These are phyloP conservation scores for Lepidurus arcticus DNA, from an alignment of 1,140 invertebrate species.

Conservation along the genomic window DNA sequence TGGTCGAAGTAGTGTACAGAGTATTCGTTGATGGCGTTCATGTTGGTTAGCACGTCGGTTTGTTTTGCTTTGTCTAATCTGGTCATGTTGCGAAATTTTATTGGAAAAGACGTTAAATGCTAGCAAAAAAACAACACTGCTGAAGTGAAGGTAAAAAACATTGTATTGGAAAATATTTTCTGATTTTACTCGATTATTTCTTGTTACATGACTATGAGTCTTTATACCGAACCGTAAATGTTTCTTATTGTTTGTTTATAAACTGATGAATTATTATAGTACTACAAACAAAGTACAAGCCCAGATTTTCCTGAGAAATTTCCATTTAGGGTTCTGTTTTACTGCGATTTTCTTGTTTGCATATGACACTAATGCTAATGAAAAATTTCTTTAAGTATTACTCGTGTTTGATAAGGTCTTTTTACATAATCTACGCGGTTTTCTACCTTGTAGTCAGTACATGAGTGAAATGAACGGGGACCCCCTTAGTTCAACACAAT, in stretches of 20 bases:
- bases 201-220: too few species aligned
- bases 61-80: neutral
- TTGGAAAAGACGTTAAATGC: neutral
- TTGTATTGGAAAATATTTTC: too few species aligned
- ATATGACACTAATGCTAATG: neutral
- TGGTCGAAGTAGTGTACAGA: neutral
- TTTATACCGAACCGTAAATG: too few species aligned
- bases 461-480: neutral
- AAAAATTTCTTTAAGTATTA: neutral
- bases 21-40: neutral
- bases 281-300: too few species aligned
- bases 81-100: neutral
- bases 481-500: neutral
- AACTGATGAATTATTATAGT: too few species aligned
- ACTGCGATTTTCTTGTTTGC: too few species aligned
- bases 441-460: neutral
- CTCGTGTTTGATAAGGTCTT: neutral
- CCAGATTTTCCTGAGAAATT: too few species aligned
- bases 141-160: too few species aligned
- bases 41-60: conserved; percentile 1
- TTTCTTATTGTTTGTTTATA: too few species aligned
- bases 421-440: neutral
- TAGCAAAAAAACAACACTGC: neutral
- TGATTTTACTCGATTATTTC: too few species aligned
- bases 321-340: too few species aligned